These are phyloP conservation scores for Chamaetylas fuelleborni DNA, from an alignment of 2,113 vertebrate species.

Conservation along the genomic window DNA sequence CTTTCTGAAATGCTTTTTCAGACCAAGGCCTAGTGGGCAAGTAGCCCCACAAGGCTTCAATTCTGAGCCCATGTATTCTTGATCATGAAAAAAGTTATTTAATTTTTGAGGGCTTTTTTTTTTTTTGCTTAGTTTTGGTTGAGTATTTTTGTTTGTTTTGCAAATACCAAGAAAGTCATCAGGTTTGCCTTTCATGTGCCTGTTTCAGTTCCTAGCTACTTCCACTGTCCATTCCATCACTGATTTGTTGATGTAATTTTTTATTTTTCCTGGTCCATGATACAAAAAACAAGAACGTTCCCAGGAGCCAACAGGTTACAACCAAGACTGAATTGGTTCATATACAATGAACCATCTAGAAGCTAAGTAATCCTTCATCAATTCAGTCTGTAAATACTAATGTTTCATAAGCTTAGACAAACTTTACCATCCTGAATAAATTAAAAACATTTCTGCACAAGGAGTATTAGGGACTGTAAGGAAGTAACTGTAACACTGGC, in stretches of 20 bases:
- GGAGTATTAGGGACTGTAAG: background rate
- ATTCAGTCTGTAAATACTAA: background rate
- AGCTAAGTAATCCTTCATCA: background rate
- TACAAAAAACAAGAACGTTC: background rate
- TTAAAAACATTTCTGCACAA: background rate
- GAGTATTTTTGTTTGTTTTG: background rate
- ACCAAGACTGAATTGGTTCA: background rate
- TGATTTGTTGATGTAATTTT: background rate
- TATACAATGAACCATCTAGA: background rate
- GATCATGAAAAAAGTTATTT: background rate
- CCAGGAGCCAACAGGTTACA: constrained; percentile 2
- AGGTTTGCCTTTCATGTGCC: constrained; percentile 27
- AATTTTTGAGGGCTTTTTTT: background rate
- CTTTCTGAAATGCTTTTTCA: constrained; percentile 54
- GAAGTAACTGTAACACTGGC: background rate
- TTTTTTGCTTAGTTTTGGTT: background rate
- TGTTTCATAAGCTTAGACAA: background rate
- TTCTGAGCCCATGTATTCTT: background rate
- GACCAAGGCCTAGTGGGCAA: constrained; percentile 48
- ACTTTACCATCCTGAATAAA: background rate
- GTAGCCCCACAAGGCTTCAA: constrained; percentile 33
- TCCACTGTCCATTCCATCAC: background rate
- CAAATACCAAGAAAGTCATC: background rate
- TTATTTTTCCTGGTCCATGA: background rate
- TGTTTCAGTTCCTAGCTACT: constrained; percentile 2